Conservation (phyloP, 2,888 invertebrate genomes). For the Tipula helvola region DNA sequence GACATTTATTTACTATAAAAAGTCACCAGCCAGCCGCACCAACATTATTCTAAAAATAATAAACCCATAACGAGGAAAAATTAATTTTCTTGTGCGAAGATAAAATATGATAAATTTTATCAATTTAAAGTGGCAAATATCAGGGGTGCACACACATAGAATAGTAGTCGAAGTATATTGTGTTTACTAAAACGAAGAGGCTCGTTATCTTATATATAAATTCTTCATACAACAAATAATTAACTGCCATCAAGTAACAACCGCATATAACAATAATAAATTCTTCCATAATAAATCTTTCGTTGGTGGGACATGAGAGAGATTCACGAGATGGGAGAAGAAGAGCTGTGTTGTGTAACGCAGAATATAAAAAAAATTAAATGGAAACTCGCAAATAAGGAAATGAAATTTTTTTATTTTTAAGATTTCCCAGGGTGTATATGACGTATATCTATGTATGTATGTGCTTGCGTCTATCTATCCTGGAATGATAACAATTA, state of each 20-base stretch:
- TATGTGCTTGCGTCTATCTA: not conserved
- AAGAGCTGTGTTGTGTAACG: not conserved
- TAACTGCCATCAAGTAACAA: not conserved
- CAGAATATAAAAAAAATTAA: not conserved
- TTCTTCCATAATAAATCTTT: not conserved
- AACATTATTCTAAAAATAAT: not conserved
- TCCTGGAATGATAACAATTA: not conserved
- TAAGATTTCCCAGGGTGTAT: not conserved
- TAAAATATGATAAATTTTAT: constrained; percentile 4
- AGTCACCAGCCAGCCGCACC: not conserved
- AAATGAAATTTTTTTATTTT: not conserved
- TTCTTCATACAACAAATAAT: not conserved
- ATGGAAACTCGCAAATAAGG: not conserved
- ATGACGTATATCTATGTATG: not conserved
- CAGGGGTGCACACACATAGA: not conserved
- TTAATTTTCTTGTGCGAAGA: not conserved
- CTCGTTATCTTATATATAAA: not conserved
- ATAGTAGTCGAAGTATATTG: no score
- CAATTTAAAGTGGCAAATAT: not conserved
- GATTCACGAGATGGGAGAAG: not conserved
- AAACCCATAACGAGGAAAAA: not conserved
- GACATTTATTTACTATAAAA: not conserved
- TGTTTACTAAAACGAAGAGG: not conserved
- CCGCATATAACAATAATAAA: not conserved
- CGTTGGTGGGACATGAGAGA: not conserved